phyloP scores from a whole-genome alignment of 2,113 vertebrate genomes.

The Lipophrys pholis region DNA sequence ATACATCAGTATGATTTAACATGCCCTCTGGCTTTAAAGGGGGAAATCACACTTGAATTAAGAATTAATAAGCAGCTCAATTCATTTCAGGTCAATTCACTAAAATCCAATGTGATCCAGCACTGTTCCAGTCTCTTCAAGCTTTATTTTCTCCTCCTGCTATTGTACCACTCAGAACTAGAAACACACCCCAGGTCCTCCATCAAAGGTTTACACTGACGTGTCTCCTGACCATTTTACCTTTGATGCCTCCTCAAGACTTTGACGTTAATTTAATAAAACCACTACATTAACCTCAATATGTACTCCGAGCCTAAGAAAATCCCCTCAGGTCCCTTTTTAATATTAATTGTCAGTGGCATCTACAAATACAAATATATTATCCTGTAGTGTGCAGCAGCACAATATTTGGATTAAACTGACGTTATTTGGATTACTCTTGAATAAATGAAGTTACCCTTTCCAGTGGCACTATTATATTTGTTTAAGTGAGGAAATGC shows the following conservation, averaged over 20 bases:
- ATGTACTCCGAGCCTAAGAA: slow-evolving; percentile 20
- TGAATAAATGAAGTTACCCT: slow-evolving; percentile 15
- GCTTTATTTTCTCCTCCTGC: not conserved
- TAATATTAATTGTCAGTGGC: slow-evolving; percentile 3
- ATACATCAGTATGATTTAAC: slow-evolving; percentile 53
- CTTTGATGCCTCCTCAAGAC: slow-evolving; percentile 14
- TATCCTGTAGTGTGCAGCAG: slow-evolving; percentile 29
- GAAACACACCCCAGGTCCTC: slow-evolving; percentile 6
- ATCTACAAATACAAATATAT: slow-evolving; percentile 31
- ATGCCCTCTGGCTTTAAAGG: slow-evolving; percentile 58
- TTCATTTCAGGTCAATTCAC: slow-evolving; percentile 22
- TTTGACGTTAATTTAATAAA: slow-evolving; percentile 56
- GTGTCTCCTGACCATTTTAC: slow-evolving; percentile 24
- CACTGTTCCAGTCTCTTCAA: not conserved
- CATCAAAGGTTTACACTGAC: not conserved
- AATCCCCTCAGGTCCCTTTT: slow-evolving; percentile 34
- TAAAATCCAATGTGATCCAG: slow-evolving; percentile 22
- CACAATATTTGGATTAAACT: slow-evolving; percentile 25
- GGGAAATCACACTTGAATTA: slow-evolving; percentile 54
- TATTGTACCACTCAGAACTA: slow-evolving; percentile 1
- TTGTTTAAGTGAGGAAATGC: slow-evolving; percentile 15
- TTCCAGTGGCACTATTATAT: slow-evolving; percentile 28
- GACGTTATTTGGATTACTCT: slow-evolving; percentile 5
- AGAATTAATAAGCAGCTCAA: slow-evolving; percentile 38
- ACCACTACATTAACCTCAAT: slow-evolving; percentile 54